These are phyloP conservation scores for Esperia sulphurella DNA, from an alignment of 2,888 invertebrate genomes.

Conservation along the genomic window DNA sequence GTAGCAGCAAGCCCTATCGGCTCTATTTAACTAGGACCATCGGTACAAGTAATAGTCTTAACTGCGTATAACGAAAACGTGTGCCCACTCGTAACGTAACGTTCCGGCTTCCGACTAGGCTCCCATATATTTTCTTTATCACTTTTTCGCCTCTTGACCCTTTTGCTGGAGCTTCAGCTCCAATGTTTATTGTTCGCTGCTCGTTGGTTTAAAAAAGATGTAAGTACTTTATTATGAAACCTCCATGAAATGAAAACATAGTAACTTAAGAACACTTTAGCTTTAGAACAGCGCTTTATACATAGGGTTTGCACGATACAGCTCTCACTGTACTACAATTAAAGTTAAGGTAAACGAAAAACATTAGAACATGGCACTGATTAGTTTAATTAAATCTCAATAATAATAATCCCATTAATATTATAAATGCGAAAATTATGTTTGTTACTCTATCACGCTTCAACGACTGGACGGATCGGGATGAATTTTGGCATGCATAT, in stretches of 20 bases:
- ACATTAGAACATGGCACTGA: no score
- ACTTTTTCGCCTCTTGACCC: constrained; percentile 36
- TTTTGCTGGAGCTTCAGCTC: constrained; percentile 20
- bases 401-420: no score
- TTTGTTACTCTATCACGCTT: no score
- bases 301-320: no score
- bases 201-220: no score
- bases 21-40: constrained; percentile 35
- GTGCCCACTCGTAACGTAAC: constrained; percentile 32
- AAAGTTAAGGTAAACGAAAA: no score
- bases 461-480: no score
- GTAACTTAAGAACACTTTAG: neutral
- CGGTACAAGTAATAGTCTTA: constrained; percentile 30
- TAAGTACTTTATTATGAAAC: no score
- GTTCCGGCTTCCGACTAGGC: constrained; percentile 16
- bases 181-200: constrained; percentile 16
- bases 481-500: no score
- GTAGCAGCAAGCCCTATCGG: constrained; percentile 23
- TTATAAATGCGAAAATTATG: no score
- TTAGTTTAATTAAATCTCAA: no score
- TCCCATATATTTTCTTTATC: constrained; percentile 46
- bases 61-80: constrained; percentile 39
- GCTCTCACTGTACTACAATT: no score
- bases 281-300: neutral
- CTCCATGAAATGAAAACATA: neutral